phyloP scores from a whole-genome alignment of 2,888 invertebrate species.

The Euphydryas editha region DNA sequence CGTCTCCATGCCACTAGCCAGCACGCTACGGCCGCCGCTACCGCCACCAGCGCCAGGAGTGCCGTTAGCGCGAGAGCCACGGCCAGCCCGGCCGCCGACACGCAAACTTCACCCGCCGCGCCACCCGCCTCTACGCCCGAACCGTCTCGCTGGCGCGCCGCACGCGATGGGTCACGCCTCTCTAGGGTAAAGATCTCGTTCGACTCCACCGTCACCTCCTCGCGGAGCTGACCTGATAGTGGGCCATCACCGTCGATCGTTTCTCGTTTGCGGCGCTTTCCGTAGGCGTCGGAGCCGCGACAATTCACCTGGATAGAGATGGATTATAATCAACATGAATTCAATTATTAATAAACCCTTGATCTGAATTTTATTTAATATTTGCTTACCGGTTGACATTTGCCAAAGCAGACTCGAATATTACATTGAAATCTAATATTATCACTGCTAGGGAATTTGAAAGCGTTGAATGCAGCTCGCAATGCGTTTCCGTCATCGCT shows the following conservation, averaged over 20 bases:
- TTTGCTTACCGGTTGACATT: constrained; percentile 94
- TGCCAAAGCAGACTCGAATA: constrained; percentile 96
- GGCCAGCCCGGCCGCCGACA: constrained; percentile 96
- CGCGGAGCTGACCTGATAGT: constrained; percentile 92
- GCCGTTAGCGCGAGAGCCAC: constrained; percentile 96
- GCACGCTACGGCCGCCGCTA: constrained; percentile 96
- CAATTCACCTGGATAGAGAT: constrained; percentile 91
- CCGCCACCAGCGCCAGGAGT: constrained; percentile 94
- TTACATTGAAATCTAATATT: constrained; percentile 98
- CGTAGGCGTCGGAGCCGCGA: constrained; percentile 95
- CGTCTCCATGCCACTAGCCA: constrained; percentile 97
- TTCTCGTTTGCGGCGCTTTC: constrained; percentile 88
- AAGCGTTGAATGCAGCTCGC: constrained; percentile 95
- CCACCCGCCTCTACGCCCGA: constrained; percentile 86
- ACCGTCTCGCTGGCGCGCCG: constrained; percentile 91
- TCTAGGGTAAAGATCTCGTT: constrained; percentile 96
- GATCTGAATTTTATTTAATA: not conserved
- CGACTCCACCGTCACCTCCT: constrained; percentile 96
- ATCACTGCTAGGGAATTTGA: constrained; percentile 97
- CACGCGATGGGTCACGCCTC: constrained; percentile 90
- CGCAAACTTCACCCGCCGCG: constrained; percentile 90
- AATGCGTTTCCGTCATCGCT: constrained; percentile 93
- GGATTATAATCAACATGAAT: not conserved
- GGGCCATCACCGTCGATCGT: constrained; percentile 77
- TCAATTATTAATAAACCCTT: not conserved